Evolutionary conservation across 2,888 invertebrate species (phyloP).

Genomic region (Kryphioiulus occultus): DNA sequence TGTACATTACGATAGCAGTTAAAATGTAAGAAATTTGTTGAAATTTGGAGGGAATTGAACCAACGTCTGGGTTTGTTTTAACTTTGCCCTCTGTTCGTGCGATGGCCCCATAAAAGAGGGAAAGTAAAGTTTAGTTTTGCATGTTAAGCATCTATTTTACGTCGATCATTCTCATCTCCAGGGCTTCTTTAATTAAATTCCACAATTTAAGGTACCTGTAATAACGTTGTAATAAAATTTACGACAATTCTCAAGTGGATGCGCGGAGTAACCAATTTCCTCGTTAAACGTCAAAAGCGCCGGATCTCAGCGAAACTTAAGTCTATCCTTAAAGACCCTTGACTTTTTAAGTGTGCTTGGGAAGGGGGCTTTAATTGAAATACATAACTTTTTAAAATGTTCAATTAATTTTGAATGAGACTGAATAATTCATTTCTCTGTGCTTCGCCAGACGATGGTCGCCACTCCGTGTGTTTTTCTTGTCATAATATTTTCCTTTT

Average conservation of each 20-base stretch:
- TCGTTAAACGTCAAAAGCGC: not conserved
- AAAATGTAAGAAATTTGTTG: not conserved
- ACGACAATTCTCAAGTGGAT: conserved; percentile 25
- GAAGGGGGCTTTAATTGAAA: conserved; percentile 14
- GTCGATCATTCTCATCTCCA: conserved; percentile 18
- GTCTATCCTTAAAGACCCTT: conserved; percentile 11
- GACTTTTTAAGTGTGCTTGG: not conserved
- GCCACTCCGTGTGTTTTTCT: not conserved
- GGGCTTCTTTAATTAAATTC: conserved; percentile 30
- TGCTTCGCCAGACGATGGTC: not conserved
- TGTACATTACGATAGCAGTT: not conserved
- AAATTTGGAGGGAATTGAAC: not conserved
- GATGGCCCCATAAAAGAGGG: not conserved
- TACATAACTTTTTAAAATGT: conserved; percentile 6
- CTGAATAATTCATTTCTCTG: not conserved
- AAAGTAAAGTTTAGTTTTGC: conserved; percentile 11
- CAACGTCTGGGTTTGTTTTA: not conserved
- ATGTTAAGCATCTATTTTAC: conserved; percentile 29
- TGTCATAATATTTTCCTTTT: not conserved
- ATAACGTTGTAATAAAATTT: conserved; percentile 31
- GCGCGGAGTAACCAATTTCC: conserved; percentile 4
- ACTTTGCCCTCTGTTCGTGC: not conserved
- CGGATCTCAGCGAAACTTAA: not conserved
- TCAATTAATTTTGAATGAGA: not conserved
- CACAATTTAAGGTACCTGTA: conserved; percentile 35